Evolutionary conservation across 2,797 vertebrate species (phyloP), one percentile per base, ranked within the genome.

Genomic region (Sebastes ruberrimus): DNA sequence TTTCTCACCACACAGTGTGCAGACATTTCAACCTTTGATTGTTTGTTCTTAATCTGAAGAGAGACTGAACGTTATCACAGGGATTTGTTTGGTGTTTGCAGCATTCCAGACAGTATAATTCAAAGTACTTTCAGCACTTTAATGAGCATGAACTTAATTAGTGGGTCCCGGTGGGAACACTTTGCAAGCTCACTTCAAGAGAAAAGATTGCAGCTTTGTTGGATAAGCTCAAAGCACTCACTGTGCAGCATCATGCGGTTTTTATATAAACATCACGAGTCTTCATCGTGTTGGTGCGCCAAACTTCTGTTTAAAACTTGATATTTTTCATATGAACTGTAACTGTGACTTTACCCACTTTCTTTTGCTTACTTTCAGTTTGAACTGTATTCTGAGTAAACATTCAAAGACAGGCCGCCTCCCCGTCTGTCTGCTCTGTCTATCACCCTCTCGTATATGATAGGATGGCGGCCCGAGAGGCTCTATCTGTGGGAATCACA

Each of bases 71-170:
- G 55, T 64, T 83, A 89, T 86, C 22, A 32, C 10, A 4, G 6
- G 64, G 79, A 76, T 89, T 89, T 82, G 38, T 73, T 68, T 84
- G 38, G 71, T 28, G 32, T 78, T 82, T 85, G 67, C 76, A 80
- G 67, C 23, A 68, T 88, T 79, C 78, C 81, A 83, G 23, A 64
- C 70, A 72, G 71, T 5, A 22, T 84, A 53, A 53, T 86, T 87
- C 42, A 78, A 74, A 87, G 52, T 74, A 64, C 63, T 80, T 80
- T 85, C 65, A 85, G 71, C 56, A 53, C 49, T 85, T 82, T 89
- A 91, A 90, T 88, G 77, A 89, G 86, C 67, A 76, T 72, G 59
- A 66, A 78, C 84, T 79, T 88, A 86, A 89, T 89, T 71, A 82
- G 68, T 10, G 2, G 32, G 56, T 88, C 71, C 59, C 75, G 38